phyloP scores from a whole-genome alignment of 2,888 invertebrate species.

The Alcis repandata region DNA sequence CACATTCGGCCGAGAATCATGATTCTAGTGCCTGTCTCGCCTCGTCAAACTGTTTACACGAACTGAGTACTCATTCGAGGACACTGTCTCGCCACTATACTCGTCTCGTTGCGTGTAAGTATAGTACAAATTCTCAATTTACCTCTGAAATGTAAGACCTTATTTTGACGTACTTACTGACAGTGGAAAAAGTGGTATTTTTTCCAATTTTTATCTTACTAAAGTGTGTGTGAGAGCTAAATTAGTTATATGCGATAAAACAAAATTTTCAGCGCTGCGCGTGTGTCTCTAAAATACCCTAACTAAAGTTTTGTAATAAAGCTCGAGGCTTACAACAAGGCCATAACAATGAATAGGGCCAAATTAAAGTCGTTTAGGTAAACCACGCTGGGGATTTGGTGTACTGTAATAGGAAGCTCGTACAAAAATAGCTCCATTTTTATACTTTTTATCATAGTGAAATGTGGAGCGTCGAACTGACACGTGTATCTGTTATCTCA shows the following conservation, averaged over 20 bases:
- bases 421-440: conserved; percentile 17
- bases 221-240: too few relatives aligned
- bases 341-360: conserved; percentile 51
- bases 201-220: too few relatives aligned
- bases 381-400: conserved; percentile 20
- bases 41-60: too few relatives aligned
- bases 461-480: background rate
- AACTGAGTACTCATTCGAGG: too few relatives aligned
- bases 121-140: too few relatives aligned
- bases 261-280: conserved; percentile 15
- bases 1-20: too few relatives aligned
- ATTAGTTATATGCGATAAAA: background rate
- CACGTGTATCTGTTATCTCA: background rate
- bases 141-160: too few relatives aligned
- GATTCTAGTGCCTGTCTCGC: too few relatives aligned
- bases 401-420: conserved; percentile 7
- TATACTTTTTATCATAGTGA: conserved; percentile 8
- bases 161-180: too few relatives aligned
- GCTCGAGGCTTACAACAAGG: conserved; percentile 42
- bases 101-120: too few relatives aligned
- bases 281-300: conserved; percentile 19
- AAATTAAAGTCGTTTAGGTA: conserved; percentile 52
- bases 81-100: too few relatives aligned
- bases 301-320: conserved; percentile 42
- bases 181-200: too few relatives aligned